Evolutionary conservation across 2,113 vertebrate genomes (phyloP).

Genomic region (Probosciger aterrimus): DNA sequence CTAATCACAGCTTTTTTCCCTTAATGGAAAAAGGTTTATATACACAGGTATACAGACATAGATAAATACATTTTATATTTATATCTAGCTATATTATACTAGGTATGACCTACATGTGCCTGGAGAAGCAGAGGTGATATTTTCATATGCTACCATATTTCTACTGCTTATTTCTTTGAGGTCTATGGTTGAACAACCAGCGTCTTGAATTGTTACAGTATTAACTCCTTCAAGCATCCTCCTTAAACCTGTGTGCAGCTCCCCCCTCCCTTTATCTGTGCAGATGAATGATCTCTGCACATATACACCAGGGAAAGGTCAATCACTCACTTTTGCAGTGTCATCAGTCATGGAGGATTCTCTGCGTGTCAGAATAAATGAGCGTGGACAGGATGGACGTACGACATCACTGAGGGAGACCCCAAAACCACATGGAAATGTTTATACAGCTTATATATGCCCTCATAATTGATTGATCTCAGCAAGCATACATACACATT

Average conservation of each 20-base stretch:
- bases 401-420: not conserved
- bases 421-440: conserved; percentile 40
- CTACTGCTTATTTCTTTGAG: not conserved
- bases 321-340: not conserved
- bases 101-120: not conserved
- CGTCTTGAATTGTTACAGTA: not conserved
- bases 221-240: not conserved
- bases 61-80: not conserved
- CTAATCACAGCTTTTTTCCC: not conserved
- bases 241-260: not conserved
- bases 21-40: not conserved
- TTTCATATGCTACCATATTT: not conserved
- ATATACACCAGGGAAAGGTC: not conserved
- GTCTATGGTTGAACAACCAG: not conserved
- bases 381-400: not conserved
- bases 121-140: not conserved
- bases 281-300: not conserved
- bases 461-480: not conserved
- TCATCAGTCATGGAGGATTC: not conserved
- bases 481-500: not conserved
- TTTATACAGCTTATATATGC: not conserved
- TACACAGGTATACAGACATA: not conserved
- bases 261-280: not conserved
- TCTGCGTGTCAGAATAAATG: not conserved
- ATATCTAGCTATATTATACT: not conserved